Conservation (phyloP, 2,797 vertebrate species). For the Coreius guichenoti region DNA sequence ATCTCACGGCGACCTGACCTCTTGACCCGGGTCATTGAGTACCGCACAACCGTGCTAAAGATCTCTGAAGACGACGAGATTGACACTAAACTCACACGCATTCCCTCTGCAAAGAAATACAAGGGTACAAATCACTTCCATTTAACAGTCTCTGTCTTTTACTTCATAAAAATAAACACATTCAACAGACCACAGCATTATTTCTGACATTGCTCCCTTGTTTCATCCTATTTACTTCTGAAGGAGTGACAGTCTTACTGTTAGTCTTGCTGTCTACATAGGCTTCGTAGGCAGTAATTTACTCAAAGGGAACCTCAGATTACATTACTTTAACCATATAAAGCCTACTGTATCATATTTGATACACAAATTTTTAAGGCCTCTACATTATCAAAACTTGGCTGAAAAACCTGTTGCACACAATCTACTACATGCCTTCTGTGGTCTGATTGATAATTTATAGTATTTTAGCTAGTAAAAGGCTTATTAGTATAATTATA, state of each 20-base stretch:
- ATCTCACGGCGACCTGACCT: conserved; percentile 94
- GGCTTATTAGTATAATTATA: neutral
- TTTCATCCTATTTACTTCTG: neutral
- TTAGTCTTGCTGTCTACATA: neutral
- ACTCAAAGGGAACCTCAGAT: neutral
- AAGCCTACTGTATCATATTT: neutral
- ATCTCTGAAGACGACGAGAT: conserved; percentile 95
- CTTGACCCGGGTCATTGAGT: conserved; percentile 91
- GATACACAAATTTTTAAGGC: neutral
- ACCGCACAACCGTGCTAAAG: conserved; percentile 94
- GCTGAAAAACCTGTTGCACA: neutral
- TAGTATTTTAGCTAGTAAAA: neutral
- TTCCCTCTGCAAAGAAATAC: conserved; percentile 97
- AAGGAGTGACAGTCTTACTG: neutral
- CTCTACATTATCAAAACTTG: neutral
- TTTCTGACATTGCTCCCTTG: neutral
- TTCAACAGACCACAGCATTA: neutral
- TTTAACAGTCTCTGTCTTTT: neutral
- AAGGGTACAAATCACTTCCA: conserved; percentile 80
- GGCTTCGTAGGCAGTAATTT: neutral
- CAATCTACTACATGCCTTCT: neutral
- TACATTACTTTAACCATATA: neutral
- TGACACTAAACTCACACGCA: conserved; percentile 95
- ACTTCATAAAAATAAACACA: neutral
- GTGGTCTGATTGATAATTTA: neutral